Base-by-base conservation (phyloP, 2,113 vertebrate species). In the Callorhinus ursinus region DNA sequence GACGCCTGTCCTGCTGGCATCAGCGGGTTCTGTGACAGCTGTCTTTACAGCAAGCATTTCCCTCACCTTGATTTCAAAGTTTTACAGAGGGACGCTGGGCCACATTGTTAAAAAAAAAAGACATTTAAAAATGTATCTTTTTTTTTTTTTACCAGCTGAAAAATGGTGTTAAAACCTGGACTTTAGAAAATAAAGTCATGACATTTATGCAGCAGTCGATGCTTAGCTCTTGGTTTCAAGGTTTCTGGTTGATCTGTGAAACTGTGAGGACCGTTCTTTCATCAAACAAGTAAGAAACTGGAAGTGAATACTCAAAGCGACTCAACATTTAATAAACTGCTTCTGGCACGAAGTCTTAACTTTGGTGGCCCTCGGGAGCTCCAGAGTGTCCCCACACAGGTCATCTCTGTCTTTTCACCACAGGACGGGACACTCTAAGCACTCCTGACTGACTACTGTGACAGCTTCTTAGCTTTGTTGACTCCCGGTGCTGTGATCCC, bases 271-370 rank as follows among this genome's bases (percentile, higher is more conserved):
- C 21, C 24, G 74, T 57, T 74, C 53, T 87, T 95, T 81, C 67
- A 77, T 93, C 53, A 93, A 90, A 82, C 59, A 85, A 96, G 18
- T 42, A 59, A 82, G 39, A 92, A 93, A 92, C 33, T 24, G 87
- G 59, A 87, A 71, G 71, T 28, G 46, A 95, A 81, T 46, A 46
- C 61, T 87, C 24, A 33, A 79, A 96, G n/a, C 55, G 31, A 69
- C 53, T 88, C 39, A 80, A 33, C 46, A 39, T 31, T 82, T 49
- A 39, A 24, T 71, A 59, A 80, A 55, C 4, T 15, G 4, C 36
- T 72, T 65, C 36, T 10, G n/a, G 16, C 4, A 14, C 31, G 57
- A 13, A 85, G 24, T 28, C 46, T 28, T 59, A 31, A 65, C 42
- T 42, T 71, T 53, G 5, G 26, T 10, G 8, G 57, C 46, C 55